A percentile compares a stretch with the other conserved stretches of the same genome.
These are phyloP conservation scores for Aproaerema taeniolella DNA, from an alignment of 2,888 invertebrate species.

Conservation along the genomic window DNA sequence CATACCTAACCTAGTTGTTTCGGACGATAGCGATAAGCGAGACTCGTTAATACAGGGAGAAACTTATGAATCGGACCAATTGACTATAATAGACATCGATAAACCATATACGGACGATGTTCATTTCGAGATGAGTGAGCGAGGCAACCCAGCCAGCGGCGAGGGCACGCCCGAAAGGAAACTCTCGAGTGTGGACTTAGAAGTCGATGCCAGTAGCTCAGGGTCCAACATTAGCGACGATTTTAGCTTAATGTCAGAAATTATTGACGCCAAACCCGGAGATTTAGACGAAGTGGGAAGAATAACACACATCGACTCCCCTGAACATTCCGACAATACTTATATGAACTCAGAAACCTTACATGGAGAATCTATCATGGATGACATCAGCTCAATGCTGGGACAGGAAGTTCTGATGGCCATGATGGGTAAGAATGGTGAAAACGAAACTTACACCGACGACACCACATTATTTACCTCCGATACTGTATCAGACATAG, in stretches of 20 bases:
- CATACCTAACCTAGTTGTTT: constrained; percentile 69
- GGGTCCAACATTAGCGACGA: constrained; percentile 83
- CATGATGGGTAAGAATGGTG: constrained; percentile 79
- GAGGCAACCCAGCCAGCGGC: constrained; percentile 53
- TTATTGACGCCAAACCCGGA: constrained; percentile 73
- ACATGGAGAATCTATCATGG: constrained; percentile 87
- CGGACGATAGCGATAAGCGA: constrained; percentile 65
- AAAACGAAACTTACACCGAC: constrained; percentile 83
- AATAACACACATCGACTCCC: constrained; percentile 89
- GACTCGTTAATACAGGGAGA: constrained; percentile 68
- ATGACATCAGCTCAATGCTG: constrained; percentile 86
- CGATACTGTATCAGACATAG: constrained; percentile 72
- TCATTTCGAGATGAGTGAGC: constrained; percentile 53
- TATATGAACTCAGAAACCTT: constrained; percentile 82
- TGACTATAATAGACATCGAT: constrained; percentile 82
- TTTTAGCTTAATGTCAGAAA: constrained; percentile 83
- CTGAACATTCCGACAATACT: constrained; percentile 86
- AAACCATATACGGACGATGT: constrained; percentile 69
- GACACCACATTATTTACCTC: constrained; percentile 82
- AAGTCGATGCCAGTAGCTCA: constrained; percentile 76
- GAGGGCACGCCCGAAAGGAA: constrained; percentile 62
- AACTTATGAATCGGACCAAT: constrained; percentile 78
- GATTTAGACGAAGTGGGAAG: constrained; percentile 67
- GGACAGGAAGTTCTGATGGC: constrained; percentile 83
- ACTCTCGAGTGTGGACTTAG: constrained; percentile 60